These are phyloP conservation scores for Caenorhabditis drosophilae DNA, from an alignment of 2,888 invertebrate species.

Conservation along the genomic window DNA sequence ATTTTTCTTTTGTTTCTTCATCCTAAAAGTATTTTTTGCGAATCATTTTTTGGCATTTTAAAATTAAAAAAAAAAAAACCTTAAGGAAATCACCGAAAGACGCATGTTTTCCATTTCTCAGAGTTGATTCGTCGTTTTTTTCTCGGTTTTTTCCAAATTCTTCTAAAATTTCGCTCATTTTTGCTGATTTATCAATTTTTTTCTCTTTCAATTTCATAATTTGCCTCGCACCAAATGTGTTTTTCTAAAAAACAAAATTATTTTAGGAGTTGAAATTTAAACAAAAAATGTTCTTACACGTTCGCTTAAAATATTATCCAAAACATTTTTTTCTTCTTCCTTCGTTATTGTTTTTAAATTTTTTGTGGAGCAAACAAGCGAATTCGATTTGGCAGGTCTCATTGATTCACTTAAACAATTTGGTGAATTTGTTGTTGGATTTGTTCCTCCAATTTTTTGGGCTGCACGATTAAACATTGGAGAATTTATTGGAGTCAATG, in stretches of 20 bases:
- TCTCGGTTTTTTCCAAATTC: not conserved
- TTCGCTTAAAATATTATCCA: constrained; percentile 29
- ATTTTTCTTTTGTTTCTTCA: constrained; percentile 10
- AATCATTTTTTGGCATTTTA: too few relatives aligned
- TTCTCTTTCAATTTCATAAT: constrained; percentile 25
- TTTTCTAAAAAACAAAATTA: constrained; percentile 13
- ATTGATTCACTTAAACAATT: constrained; percentile 24
- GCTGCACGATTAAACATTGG: too few relatives aligned
- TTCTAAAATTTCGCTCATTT: constrained; percentile 16
- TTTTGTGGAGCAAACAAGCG: constrained; percentile 17
- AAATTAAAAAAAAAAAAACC: too few relatives aligned
- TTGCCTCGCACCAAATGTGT: constrained; percentile 29
- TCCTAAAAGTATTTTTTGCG: too few relatives aligned
- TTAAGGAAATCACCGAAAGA: constrained; percentile 41
- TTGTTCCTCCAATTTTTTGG: not conserved
- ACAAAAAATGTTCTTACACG: constrained; percentile 10
- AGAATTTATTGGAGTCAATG: too few relatives aligned
- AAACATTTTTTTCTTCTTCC: constrained; percentile 34
- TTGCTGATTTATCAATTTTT: constrained; percentile 13
- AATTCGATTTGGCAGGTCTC: constrained; percentile 21
- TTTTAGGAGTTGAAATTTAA: too few relatives aligned
- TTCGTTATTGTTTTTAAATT: constrained; percentile 29
- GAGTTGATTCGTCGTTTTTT: too few relatives aligned
- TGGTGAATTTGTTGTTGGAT: not conserved
- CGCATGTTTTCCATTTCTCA: constrained; percentile 12